Conservation (phyloP, 2,888 invertebrate species). For the Leistus spinibarbis region DNA sequence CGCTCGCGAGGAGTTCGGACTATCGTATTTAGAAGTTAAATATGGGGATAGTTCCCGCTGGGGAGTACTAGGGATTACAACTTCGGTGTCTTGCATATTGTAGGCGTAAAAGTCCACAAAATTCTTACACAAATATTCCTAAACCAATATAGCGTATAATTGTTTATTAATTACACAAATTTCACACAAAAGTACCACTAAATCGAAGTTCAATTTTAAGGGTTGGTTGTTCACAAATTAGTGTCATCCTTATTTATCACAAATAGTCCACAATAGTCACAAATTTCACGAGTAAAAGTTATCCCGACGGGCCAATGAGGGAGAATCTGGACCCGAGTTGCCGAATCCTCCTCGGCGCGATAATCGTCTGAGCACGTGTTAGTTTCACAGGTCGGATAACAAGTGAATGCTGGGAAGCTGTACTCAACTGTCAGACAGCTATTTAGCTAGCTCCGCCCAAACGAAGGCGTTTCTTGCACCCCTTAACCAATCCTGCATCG, state of each 20-base stretch:
- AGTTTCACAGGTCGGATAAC: constrained; percentile 53
- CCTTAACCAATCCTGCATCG: constrained; percentile 52
- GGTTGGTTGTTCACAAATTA: no score
- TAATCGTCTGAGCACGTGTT: constrained; percentile 28
- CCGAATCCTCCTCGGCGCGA: neutral
- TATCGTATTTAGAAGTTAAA: constrained; percentile 52
- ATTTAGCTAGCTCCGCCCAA: constrained; percentile 49
- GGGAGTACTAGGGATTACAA: constrained; percentile 47
- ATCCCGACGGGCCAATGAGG: neutral
- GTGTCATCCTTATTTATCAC: neutral
- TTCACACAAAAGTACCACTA: no score
- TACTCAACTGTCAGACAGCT: constrained; percentile 48
- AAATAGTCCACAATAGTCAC: constrained; percentile 10
- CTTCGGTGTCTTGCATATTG: constrained; percentile 57
- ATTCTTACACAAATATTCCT: neutral
- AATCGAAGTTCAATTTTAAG: no score
- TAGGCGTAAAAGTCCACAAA: constrained; percentile 22
- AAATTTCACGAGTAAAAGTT: neutral
- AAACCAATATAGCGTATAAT: neutral
- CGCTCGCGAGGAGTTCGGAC: constrained; percentile 55
- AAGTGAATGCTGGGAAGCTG: constrained; percentile 53
- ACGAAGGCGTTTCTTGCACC: constrained; percentile 43
- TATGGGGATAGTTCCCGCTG: constrained; percentile 51
- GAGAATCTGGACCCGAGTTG: neutral
- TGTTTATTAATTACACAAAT: no score